A percentile compares a stretch with the other conserved stretches of the same genome.
Evolutionary conservation across 2,888 invertebrate genomes (phyloP).

Genomic region (Entomobrya multifasciata): DNA sequence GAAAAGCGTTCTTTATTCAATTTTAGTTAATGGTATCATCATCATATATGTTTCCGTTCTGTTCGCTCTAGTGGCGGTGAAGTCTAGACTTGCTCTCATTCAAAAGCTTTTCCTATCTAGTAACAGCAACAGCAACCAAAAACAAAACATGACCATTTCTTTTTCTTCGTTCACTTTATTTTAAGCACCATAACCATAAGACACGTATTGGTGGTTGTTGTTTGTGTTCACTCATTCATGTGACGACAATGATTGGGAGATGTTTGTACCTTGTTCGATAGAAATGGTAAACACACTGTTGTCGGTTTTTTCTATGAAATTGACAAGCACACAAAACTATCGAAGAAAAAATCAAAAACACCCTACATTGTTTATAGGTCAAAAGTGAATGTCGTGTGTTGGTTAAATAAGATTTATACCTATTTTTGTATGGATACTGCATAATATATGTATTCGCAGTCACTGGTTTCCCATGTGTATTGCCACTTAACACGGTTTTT

Average conservation of each 20-base stretch:
- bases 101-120: not conserved
- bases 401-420: not conserved
- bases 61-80: not conserved
- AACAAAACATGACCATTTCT: too few relatives aligned
- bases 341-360: not conserved
- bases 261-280: not conserved
- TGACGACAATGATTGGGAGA: constrained; percentile 7
- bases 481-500: too few relatives aligned
- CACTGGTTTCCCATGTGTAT: not conserved
- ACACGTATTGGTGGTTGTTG: too few relatives aligned
- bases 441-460: too few relatives aligned
- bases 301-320: not conserved
- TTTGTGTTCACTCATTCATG: not conserved
- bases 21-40: constrained; percentile 60
- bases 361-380: constrained; percentile 15
- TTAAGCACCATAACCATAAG: too few relatives aligned
- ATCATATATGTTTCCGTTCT: constrained; percentile 17
- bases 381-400: not conserved
- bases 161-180: too few relatives aligned
- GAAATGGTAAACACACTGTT: not conserved
- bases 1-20: constrained; percentile 54
- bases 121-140: not conserved
- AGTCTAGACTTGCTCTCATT: not conserved
- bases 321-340: not conserved
- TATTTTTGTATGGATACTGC: too few relatives aligned